A percentile compares a stretch with the other conserved stretches of the same genome.
phyloP scores from a whole-genome alignment of 2,888 invertebrate genomes.

The Tipula helvola region DNA sequence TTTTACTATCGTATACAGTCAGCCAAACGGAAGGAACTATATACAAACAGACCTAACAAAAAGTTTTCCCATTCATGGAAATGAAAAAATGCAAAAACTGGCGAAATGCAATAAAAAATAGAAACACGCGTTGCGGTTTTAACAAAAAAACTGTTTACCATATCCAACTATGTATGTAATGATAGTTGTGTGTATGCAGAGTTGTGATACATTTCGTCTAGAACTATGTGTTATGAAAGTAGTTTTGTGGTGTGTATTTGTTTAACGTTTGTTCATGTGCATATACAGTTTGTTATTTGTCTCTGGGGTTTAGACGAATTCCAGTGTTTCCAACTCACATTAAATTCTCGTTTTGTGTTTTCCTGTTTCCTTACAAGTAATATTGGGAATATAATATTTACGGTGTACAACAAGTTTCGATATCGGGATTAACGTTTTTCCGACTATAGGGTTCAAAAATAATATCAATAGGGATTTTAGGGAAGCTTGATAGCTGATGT shows the following conservation, averaged over 20 bases:
- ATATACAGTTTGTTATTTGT: neutral
- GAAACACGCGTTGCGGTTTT: neutral
- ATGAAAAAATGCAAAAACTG: neutral
- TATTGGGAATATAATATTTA: neutral
- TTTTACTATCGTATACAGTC: neutral
- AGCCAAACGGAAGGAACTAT: neutral
- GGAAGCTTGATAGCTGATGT: neutral
- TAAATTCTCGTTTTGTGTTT: neutral
- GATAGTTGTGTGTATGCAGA: neutral
- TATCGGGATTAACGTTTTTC: neutral
- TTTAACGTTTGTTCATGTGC: neutral
- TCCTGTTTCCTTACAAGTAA: neutral
- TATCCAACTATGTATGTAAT: neutral
- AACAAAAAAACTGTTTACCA: neutral
- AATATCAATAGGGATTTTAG: neutral
- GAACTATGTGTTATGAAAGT: neutral
- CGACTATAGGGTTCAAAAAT: neutral
- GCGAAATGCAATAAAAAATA: neutral
- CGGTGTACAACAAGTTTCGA: neutral
- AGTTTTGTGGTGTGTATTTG: neutral
- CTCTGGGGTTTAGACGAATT: neutral
- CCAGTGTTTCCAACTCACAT: neutral
- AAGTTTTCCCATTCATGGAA: neutral
- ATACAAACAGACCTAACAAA: neutral
- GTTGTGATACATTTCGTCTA: neutral